These are phyloP conservation scores for Lophochroa leadbeateri DNA, from an alignment of 2,113 vertebrate species.

Conservation along the genomic window DNA sequence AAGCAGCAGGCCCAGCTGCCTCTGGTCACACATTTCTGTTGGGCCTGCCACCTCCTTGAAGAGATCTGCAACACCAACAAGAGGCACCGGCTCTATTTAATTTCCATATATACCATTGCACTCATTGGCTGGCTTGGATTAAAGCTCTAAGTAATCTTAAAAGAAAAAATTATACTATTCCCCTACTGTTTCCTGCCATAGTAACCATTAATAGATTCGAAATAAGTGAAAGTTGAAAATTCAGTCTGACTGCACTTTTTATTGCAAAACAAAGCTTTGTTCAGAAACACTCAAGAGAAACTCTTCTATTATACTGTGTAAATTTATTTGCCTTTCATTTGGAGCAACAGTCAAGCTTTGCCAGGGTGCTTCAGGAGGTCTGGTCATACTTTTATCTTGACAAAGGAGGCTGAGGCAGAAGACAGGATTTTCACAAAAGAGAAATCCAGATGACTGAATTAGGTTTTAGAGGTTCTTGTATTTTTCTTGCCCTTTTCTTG, in stretches of 20 bases:
- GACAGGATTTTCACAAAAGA: neutral
- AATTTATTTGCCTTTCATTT: neutral
- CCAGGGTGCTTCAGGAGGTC: neutral
- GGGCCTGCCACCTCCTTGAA: conserved; percentile 91
- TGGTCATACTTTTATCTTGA: neutral
- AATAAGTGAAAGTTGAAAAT: conserved; percentile 7
- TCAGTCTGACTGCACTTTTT: neutral
- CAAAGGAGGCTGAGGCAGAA: neutral
- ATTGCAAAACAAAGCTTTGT: neutral
- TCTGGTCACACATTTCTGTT: conserved; percentile 92
- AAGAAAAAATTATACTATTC: neutral
- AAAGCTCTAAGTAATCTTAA: neutral
- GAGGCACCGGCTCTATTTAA: neutral
- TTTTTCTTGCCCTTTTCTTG: neutral
- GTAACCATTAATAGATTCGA: neutral
- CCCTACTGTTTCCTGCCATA: neutral
- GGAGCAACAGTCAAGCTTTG: neutral
- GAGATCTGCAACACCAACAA: conserved; percentile 78
- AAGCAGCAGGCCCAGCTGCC: conserved; percentile 91
- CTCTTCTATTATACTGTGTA: neutral
- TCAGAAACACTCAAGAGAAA: neutral
- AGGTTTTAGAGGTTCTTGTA: neutral
- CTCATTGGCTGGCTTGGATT: neutral
- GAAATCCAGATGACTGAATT: neutral
- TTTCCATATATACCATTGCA: neutral